These are phyloP conservation scores for Brotula barbata DNA, from an alignment of 2,797 vertebrate species.

Conservation along the genomic window DNA sequence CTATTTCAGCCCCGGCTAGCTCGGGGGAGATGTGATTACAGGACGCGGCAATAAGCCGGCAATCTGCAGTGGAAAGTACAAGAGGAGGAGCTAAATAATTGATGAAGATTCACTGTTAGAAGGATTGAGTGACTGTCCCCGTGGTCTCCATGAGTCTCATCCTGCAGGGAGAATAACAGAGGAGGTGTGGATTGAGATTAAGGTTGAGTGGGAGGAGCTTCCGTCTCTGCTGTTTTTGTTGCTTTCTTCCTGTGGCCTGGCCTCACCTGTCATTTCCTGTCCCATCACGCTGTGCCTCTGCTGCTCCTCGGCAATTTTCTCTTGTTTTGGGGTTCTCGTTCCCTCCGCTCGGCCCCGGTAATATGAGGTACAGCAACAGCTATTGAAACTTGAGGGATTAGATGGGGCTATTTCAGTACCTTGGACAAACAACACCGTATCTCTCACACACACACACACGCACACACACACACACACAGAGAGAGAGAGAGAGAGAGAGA, in stretches of 20 bases:
- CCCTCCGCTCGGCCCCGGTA: slow-evolving; percentile 42
- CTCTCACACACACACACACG: slow-evolving; percentile 43
- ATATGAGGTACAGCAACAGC: slow-evolving; percentile 63
- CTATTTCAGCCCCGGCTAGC: slow-evolving; percentile 41
- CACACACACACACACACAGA: slow-evolving; percentile 10
- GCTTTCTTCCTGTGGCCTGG: slow-evolving; percentile 13
- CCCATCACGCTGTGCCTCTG: slow-evolving; percentile 20
- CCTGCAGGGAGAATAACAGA: slow-evolving; percentile 10
- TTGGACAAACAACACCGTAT: slow-evolving; percentile 39
- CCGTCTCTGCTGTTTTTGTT: slow-evolving; percentile 3
- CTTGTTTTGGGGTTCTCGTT: slow-evolving; percentile 18
- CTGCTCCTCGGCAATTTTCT: slow-evolving; percentile 10
- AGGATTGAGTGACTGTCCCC: slow-evolving; percentile 36
- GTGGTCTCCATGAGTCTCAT: slow-evolving; percentile 7
- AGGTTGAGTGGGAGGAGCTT: neutral
- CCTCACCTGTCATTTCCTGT: slow-evolving; percentile 31
- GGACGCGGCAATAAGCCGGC: slow-evolving; percentile 50
- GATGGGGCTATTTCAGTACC: slow-evolving; percentile 61
- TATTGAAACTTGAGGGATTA: slow-evolving; percentile 66
- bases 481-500: slow-evolving; percentile 17
- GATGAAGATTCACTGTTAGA: slow-evolving; percentile 52
- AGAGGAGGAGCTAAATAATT: slow-evolving; percentile 56
- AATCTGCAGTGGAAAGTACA: slow-evolving; percentile 62
- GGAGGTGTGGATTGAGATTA: neutral
- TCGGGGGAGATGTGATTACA: slow-evolving; percentile 60